phyloP scores from a whole-genome alignment of 1,140 invertebrate species.

The Drosophila albomicans region DNA sequence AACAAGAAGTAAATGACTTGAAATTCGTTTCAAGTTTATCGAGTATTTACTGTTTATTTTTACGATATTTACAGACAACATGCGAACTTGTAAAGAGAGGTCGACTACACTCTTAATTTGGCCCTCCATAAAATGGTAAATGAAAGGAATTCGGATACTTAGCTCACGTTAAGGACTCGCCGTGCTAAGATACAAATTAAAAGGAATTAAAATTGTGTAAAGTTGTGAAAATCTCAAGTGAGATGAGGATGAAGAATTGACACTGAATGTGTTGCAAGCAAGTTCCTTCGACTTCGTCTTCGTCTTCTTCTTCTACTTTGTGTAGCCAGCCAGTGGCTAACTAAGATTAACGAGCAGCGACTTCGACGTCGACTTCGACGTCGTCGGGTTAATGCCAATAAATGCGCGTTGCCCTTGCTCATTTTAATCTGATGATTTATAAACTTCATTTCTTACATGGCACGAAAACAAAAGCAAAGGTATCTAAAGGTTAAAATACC shows the following conservation, averaged over 20 bases:
- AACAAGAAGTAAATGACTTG: too few relatives aligned
- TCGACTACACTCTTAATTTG: background rate
- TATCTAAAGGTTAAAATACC: constrained; percentile 4
- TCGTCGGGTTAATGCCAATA: constrained; percentile 69
- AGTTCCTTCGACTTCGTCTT: background rate
- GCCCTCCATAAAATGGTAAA: constrained; percentile 8
- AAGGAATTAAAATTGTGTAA: constrained; percentile 42
- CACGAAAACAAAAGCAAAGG: constrained; percentile 4
- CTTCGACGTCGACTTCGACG: constrained; percentile 20
- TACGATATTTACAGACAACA: background rate
- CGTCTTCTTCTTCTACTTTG: constrained; percentile 15
- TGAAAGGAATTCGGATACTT: constrained; percentile 41
- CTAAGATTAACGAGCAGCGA: constrained; percentile 72
- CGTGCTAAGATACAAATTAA: constrained; percentile 28
- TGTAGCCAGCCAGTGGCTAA: constrained; percentile 52
- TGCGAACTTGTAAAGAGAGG: background rate
- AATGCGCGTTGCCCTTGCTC: constrained; percentile 48
- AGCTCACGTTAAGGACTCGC: constrained; percentile 12
- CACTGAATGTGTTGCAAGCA: background rate
- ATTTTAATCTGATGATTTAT: constrained; percentile 73
- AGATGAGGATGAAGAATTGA: background rate
- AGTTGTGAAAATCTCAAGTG: constrained; percentile 35
- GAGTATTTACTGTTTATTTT: background rate
- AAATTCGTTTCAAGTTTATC: too few relatives aligned
- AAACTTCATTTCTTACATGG: constrained; percentile 38